A percentile compares a stretch with the other conserved stretches of the same genome.
These are phyloP conservation scores for Mycalesis mineus DNA, from an alignment of 2,888 invertebrate species.

Conservation along the genomic window DNA sequence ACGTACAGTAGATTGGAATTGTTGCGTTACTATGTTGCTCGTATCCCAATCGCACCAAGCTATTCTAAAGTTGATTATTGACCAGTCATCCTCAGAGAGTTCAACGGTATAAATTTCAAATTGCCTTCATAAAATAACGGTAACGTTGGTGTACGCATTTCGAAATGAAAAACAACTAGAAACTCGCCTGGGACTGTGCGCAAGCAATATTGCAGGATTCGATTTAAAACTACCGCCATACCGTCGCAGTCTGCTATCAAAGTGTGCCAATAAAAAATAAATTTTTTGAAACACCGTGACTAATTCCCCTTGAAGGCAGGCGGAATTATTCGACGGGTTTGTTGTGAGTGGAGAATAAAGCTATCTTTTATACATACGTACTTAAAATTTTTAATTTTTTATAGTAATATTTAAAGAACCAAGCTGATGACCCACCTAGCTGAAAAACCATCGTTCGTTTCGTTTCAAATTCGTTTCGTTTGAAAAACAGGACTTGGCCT, in stretches of 20 bases:
- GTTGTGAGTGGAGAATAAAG: too few species aligned
- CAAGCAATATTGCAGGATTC: conserved; percentile 60
- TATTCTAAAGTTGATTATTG: conserved; percentile 16
- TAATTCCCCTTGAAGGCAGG: conserved; percentile 20
- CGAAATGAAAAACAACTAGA: conserved; percentile 57
- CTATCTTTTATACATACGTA: too few species aligned
- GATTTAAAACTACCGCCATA: conserved; percentile 64
- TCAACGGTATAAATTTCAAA: conserved; percentile 44
- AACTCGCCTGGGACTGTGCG: conserved; percentile 51
- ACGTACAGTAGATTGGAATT: not conserved
- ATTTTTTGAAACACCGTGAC: conserved; percentile 9
- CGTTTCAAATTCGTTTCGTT: too few species aligned
- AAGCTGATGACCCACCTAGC: too few species aligned
- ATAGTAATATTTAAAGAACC: too few species aligned
- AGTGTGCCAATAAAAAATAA: conserved; percentile 32
- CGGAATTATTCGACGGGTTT: conserved; percentile 1
- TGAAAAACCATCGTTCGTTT: too few species aligned
- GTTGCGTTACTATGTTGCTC: not conserved
- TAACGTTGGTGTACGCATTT: conserved; percentile 35
- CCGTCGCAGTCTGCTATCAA: conserved; percentile 38
- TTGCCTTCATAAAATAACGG: conserved; percentile 49
- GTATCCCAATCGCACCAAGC: not conserved
- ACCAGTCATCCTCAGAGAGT: conserved; percentile 21
- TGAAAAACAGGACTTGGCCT: too few species aligned
- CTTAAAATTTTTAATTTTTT: too few species aligned